Percentiles rank a stretch among this genome's conserved stretches.
phyloP scores from a whole-genome alignment of 2,888 invertebrate species.

The Noctua comes region DNA sequence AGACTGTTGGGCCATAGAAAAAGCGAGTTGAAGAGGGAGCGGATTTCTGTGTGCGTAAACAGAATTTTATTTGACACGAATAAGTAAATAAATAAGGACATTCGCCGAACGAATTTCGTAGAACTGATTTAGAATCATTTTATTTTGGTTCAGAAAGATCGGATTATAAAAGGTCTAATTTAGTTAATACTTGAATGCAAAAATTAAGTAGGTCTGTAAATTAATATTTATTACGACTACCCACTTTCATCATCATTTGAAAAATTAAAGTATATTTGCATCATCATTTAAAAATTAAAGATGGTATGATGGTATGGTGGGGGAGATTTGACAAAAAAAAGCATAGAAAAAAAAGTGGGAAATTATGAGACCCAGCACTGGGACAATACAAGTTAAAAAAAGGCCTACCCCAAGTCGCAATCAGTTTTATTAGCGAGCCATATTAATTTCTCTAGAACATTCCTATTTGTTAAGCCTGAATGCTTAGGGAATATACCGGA shows the following conservation, averaged over 20 bases:
- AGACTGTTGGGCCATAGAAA: constrained; percentile 31
- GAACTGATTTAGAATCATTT: background rate
- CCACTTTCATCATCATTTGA: background rate
- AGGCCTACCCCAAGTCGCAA: background rate
- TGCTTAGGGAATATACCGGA: background rate
- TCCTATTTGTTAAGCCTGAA: background rate
- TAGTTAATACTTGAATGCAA: background rate
- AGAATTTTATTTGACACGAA: background rate
- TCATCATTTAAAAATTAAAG: background rate
- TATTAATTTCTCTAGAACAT: background rate
- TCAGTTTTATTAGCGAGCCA: background rate
- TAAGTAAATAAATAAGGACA: background rate
- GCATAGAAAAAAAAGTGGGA: background rate
- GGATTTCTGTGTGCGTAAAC: background rate
- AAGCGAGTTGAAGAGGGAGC: background rate
- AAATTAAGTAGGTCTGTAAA: background rate
- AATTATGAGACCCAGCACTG: background rate
- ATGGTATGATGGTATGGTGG: no score
- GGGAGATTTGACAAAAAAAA: background rate
- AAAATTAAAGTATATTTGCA: background rate
- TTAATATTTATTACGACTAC: no score
- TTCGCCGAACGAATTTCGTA: background rate
- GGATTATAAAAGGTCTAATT: background rate
- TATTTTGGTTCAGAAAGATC: background rate
- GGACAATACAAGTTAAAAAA: background rate